A percentile compares a stretch with the other conserved stretches of the same genome.
These are phyloP conservation scores for Etheostoma cragini DNA, from an alignment of 2,113 vertebrate genomes.

Conservation along the genomic window DNA sequence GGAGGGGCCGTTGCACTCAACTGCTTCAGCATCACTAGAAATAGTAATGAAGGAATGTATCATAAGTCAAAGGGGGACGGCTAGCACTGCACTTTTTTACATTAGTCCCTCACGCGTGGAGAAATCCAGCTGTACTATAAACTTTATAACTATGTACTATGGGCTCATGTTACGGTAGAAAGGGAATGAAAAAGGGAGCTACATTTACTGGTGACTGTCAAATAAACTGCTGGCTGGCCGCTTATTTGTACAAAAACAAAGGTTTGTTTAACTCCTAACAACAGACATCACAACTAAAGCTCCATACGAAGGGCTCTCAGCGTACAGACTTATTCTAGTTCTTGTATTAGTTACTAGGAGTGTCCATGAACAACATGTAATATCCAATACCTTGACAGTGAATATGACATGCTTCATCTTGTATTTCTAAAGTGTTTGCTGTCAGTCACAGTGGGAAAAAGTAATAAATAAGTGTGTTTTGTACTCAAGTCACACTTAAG, in stretches of 20 bases:
- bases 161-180: not conserved
- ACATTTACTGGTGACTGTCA: constrained; percentile 17
- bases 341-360: not conserved
- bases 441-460: not conserved
- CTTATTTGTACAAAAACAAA: constrained; percentile 20
- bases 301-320: not conserved
- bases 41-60: constrained; percentile 73
- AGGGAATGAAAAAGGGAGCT: not conserved
- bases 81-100: constrained; percentile 55
- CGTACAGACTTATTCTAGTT: not conserved
- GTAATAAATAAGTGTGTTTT: not conserved
- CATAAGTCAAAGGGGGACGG: constrained; percentile 52
- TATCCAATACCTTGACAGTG: not conserved
- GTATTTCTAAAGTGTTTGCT: not conserved
- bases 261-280: constrained; percentile 12
- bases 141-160: not conserved
- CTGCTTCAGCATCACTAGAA: constrained; percentile 72
- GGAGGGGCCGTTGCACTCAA: constrained; percentile 66
- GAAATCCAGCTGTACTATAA: constrained; percentile 26
- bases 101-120: constrained; percentile 21
- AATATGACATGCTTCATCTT: constrained; percentile 7
- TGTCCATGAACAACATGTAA: not conserved
- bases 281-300: constrained; percentile 18
- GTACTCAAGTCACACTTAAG: too few relatives aligned
- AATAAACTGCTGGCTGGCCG: constrained; percentile 3